These are phyloP conservation scores for Drosophila persimilis DNA, from an alignment of 1,140 invertebrate species.

Conservation along the genomic window DNA sequence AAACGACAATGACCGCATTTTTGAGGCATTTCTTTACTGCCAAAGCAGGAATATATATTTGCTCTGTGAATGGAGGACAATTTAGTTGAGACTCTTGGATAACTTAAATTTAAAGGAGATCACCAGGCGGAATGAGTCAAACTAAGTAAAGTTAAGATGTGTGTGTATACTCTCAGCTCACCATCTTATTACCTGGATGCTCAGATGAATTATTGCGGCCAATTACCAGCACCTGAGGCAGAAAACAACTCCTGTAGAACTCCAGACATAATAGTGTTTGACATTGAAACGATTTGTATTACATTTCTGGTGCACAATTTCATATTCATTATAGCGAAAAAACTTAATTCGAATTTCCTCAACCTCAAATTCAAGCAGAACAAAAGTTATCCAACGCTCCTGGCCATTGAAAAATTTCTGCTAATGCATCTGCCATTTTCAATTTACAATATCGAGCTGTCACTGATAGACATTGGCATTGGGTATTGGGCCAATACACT, in stretches of 20 bases:
- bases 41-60: slow-evolving; percentile 4
- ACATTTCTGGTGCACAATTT: neutral
- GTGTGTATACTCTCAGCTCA: neutral
- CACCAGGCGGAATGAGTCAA: neutral
- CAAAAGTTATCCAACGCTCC: slow-evolving; percentile 9
- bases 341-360: neutral
- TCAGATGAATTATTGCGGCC: neutral
- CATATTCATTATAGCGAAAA: neutral
- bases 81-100: slow-evolving; percentile 8
- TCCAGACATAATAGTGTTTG: no score
- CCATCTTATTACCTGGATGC: slow-evolving; percentile 22
- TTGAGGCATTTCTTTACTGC: slow-evolving; percentile 19
- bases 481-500: neutral
- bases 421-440: slow-evolving; percentile 47
- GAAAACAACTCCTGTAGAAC: no score
- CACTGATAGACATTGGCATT: slow-evolving; percentile 17
- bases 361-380: neutral
- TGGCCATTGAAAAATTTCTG: neutral
- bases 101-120: slow-evolving; percentile 3
- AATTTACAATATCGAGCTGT: slow-evolving; percentile 30
- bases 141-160: slow-evolving; percentile 9
- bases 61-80: neutral
- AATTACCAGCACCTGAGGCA: no score
- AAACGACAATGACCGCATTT: slow-evolving; percentile 41
- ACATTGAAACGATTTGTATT: no score